Conservation (phyloP, 2,888 invertebrate species). For the Phragmatobia fuliginosa region DNA sequence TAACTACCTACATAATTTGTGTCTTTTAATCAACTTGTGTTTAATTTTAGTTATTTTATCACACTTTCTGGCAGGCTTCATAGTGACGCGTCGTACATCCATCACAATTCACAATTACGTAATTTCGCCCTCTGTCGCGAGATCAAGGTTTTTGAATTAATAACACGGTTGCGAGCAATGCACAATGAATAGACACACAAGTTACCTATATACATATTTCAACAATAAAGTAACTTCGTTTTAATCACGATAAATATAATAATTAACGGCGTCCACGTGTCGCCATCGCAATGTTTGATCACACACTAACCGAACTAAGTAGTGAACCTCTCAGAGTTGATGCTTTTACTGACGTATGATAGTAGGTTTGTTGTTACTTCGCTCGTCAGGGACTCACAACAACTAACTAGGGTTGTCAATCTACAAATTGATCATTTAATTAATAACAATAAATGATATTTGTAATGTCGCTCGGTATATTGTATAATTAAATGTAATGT, state of each 20-base stretch:
- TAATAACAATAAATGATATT: constrained; percentile 47
- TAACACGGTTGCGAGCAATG: constrained; percentile 47
- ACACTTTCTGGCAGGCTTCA: constrained; percentile 74
- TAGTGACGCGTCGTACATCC: constrained; percentile 62
- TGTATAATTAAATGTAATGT: constrained; percentile 22
- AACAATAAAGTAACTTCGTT: constrained; percentile 26
- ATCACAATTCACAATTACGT: constrained; percentile 60
- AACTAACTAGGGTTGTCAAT: constrained; percentile 62
- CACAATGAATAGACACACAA: constrained; percentile 43
- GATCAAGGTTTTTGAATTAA: constrained; percentile 59
- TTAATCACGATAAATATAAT: constrained; percentile 45
- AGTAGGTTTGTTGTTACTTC: constrained; percentile 48
- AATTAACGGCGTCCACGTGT: constrained; percentile 68
- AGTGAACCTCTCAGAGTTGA: constrained; percentile 63
- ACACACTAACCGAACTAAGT: constrained; percentile 60
- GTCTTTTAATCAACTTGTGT: constrained; percentile 78
- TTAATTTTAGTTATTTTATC: constrained; percentile 79
- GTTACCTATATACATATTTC: constrained; percentile 42
- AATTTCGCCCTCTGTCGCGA: constrained; percentile 52
- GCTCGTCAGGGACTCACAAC: constrained; percentile 24
- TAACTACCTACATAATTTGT: constrained; percentile 74
- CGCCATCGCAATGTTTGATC: constrained; percentile 68
- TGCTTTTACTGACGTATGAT: constrained; percentile 56
- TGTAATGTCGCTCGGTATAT: constrained; percentile 28
- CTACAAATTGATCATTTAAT: constrained; percentile 34